Conservation (phyloP, 1,140 invertebrate species). For the Trichoplusia ni region DNA sequence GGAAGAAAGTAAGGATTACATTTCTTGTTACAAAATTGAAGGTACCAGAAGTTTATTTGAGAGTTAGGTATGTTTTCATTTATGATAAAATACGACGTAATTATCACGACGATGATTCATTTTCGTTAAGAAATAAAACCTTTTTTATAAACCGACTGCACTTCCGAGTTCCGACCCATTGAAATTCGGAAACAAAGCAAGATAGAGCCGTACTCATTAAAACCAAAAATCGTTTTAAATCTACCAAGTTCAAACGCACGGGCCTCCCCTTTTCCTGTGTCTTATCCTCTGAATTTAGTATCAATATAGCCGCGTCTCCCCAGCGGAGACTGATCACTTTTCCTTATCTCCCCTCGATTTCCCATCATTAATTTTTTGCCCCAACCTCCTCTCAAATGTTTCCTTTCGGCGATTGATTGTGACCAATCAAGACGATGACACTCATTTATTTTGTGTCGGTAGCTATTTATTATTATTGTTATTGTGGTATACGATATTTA, state of each 20-base stretch:
- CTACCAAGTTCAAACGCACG: not conserved
- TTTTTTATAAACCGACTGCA: no score
- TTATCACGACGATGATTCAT: no score
- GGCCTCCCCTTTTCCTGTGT: slow-evolving; percentile 22
- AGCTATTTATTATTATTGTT: slow-evolving; percentile 41
- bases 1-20: no score
- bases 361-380: slow-evolving; percentile 71
- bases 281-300: slow-evolving; percentile 40
- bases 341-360: slow-evolving; percentile 54
- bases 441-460: slow-evolving; percentile 50
- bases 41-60: no score
- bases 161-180: no score
- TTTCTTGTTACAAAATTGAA: no score
- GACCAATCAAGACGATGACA: slow-evolving; percentile 59
- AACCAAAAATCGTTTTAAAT: slow-evolving; percentile 15
- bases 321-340: slow-evolving; percentile 53
- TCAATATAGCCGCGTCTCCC: slow-evolving; percentile 49
- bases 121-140: no score
- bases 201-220: slow-evolving; percentile 1
- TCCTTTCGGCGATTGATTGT: slow-evolving; percentile 59
- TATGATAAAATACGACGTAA: no score
- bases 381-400: slow-evolving; percentile 46
- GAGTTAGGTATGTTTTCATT: no score
- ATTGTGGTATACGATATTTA: not conserved
- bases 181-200: not conserved